Percentiles rank a stretch among this genome's conserved stretches.
Conservation (phyloP, 2,113 vertebrate species). For the Turdus rufiventris region DNA sequence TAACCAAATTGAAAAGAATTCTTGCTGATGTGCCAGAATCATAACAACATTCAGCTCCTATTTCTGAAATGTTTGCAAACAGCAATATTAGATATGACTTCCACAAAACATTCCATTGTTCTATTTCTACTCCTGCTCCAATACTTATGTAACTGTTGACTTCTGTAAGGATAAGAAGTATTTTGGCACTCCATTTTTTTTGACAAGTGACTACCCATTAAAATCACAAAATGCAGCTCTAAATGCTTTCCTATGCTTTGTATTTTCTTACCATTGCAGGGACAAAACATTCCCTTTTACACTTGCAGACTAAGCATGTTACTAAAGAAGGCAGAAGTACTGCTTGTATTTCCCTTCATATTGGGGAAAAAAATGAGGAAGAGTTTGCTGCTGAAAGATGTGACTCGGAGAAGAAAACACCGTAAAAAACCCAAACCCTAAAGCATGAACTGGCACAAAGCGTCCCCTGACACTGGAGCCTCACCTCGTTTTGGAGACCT, state of each 20-base stretch:
- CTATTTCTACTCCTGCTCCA: neutral
- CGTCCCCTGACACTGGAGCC: neutral
- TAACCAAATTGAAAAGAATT: neutral
- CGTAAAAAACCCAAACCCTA: fast-evolving
- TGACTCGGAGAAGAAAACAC: neutral
- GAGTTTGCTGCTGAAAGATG: neutral
- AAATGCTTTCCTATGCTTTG: neutral
- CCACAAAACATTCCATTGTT: neutral
- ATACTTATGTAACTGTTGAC: neutral
- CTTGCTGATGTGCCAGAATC: neutral
- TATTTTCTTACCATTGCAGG: neutral
- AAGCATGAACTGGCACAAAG: neutral
- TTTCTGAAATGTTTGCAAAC: neutral
- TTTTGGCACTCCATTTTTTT: neutral
- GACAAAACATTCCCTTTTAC: neutral
- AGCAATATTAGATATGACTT: neutral
- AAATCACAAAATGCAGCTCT: neutral
- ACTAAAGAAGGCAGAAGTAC: neutral
- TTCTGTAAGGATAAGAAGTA: neutral
- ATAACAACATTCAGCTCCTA: neutral
- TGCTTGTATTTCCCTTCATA: neutral
- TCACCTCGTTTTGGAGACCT: constrained; percentile 98
- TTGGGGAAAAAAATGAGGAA: neutral
- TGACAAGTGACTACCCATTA: neutral
- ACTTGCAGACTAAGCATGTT: neutral